Base-by-base conservation (phyloP, 2,797 vertebrate genomes). In the Coluber constrictor region DNA sequence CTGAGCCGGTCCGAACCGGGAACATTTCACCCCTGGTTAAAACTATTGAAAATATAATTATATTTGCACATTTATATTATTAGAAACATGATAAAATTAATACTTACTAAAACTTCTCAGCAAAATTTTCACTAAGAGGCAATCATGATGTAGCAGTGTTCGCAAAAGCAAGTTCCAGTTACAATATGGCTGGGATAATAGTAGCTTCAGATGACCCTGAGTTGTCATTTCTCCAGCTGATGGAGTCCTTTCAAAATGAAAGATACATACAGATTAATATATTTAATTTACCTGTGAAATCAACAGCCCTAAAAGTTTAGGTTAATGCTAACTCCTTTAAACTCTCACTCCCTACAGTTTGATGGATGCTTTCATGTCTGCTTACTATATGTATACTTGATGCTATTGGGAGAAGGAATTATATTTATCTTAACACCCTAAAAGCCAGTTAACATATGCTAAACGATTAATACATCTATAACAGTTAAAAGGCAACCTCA, bases 391-490 rank as follows among this genome's bases (percentile, higher is more conserved):
- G 11, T 63, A 27, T 66, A 66, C 61, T 66, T 66, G 61, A 98
- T 96, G 95, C 96, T 98, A 97, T 97, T 98, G 96, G 97, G 95
- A 97, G 97, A 98, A 98, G 97, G 97, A 98, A 98, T 98, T 98
- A 98, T 95, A 98, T 98, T 98, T 98, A 98, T 98, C 97, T 98
- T 97, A 98, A 98, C 97, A 97, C 98, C 98, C 98, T 98, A 98
- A 98, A 98, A 98, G 98, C 97, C 98, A 98, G 98, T 98, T 98
- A 98, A 98, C 97, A 97, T 98, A 98, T 98, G 97, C 98, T 98
- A 98, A 74, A 74, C 1, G 96, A 96, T 96, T 98, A 98, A 98
- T 98, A 99, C 97, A 98, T 97, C 97, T 98, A 98, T 98, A 98
- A 98, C 94, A 96, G 96, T 97, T 96, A 97, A 93, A 97, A 98